Evolutionary conservation across 2,888 invertebrate species (phyloP), one percentile per base, ranked within the genome.

Genomic region (Aleiodes alternator): DNA sequence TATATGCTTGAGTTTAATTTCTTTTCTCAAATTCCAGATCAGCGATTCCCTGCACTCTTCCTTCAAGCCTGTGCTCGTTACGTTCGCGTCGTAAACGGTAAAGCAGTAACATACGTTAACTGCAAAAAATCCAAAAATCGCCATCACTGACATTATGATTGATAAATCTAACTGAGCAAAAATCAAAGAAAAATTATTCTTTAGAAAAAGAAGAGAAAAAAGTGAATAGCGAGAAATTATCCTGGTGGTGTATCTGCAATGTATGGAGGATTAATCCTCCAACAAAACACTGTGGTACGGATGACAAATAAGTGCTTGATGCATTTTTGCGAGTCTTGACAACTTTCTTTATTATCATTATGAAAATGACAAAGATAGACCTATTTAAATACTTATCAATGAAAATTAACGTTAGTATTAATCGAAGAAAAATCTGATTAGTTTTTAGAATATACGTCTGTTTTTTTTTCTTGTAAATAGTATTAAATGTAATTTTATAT

Each of bases 31-130:
- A 38, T 68, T 68, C 1, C 84, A 89, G 89, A 85, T 82, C 85
- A 87, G 80, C 83, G 82, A 81, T 78, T 82, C 85, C 89, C 89
- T 87, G 88, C 88, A 84, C 85, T 89, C 84, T 89, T 87, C 88
- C 70, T 88, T 79, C 83, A 86, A 86, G 87, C 89, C 88, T 88
- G 88, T 87, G 78, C 87, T 89, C 88, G 88, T 88, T 89, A 89
- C 83, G 82, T 87, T 88, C 89, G 88, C 83, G 79, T 87, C 87
- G 86, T 88, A 84, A 84, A 86, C 78, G 86, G 84, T 69, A 82
- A 85, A 76, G 79, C 78, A 71, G 81, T 84, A 56, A 87, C 84
- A 69, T 87, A 85, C 76, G 84, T 84, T 51, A 83, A 87, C 74
- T 87, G 87, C 78, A 84, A 85, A 80, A 81, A 82, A 55, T 31